Evolutionary conservation across 1,140 invertebrate species (phyloP), one percentile per base, ranked within the genome.

Genomic region (Lepidurus packardi): DNA sequence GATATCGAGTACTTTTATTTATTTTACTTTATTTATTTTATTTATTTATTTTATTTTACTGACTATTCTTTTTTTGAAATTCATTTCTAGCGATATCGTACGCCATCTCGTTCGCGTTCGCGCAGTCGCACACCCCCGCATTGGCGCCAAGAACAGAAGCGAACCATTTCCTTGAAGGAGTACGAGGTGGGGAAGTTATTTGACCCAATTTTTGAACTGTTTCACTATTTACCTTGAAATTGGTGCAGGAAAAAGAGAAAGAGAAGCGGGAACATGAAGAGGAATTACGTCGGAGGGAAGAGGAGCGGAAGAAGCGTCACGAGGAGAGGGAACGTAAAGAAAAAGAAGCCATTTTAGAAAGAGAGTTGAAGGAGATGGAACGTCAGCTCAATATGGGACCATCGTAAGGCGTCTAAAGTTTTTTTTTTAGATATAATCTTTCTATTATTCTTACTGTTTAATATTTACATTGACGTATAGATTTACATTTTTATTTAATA

Each of bases 101-200:
- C 94, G 1, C 92, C 93, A n/a, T 89, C 93, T 13, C 88, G 92
- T 44, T 93, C 80, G 9, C 89, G 92, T 1, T 94, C 92, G 0
- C 88, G 93, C 78, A 96, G 94, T 83, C 88, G 89, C 25, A 97
- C 94, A 11, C 94, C 94, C 10, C 92, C 93, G 11, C 94, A 96
- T 85, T 96, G 94, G 94, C 90, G 91, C 73, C 91, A 94, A 84
- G 94, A 93, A 77, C 92, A 94, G 85, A 89, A 90, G 45, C 87
- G 93, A 79, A 92, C 92, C 73, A 92, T 95, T 44, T 92, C 93
- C 83, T 85, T 93, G 1, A 91, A 92, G 7, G 92, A 95, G 83
- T 90, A 92, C 82, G 91, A 94, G 87, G 90, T 91, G 83, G 80
- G 78, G 75, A 79, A 81, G 73, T 73, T 47, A 79, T 80, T 45